These are phyloP conservation scores for Sinocyclocheilus maitianheensis DNA, from an alignment of 2,113 vertebrate genomes.

Conservation along the genomic window DNA sequence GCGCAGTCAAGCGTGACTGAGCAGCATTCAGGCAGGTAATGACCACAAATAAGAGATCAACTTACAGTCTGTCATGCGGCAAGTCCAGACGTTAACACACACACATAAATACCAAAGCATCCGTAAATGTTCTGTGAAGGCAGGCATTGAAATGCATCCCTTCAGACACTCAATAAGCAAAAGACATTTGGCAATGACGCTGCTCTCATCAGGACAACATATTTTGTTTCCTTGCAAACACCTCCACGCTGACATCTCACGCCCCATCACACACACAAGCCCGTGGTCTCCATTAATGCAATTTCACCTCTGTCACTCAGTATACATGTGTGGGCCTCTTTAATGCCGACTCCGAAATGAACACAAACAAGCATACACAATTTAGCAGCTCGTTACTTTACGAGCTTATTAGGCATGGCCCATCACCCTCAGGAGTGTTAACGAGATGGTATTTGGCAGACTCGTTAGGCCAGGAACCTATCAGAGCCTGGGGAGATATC, in stretches of 20 bases:
- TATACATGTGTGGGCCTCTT: constrained; percentile 20
- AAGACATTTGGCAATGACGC: constrained; percentile 5
- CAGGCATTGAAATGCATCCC: constrained; percentile 19
- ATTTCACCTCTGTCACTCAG: constrained; percentile 42
- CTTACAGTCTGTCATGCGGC: constrained; percentile 35
- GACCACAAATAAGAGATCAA: constrained; percentile 59
- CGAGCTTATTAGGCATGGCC: constrained; percentile 67
- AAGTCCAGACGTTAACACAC: constrained; percentile 32
- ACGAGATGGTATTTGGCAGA: constrained; percentile 58
- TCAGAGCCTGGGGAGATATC: constrained; percentile 38
- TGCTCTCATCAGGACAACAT: constrained; percentile 2
- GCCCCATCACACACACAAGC: constrained; percentile 35
- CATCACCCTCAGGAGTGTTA: constrained; percentile 62
- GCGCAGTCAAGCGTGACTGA: constrained; percentile 56
- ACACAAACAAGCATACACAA: constrained; percentile 58
- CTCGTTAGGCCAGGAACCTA: constrained; percentile 60
- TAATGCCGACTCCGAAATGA: constrained; percentile 59
- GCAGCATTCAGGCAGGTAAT: constrained; percentile 53
- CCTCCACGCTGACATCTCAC: constrained; percentile 27
- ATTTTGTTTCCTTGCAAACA: neutral
- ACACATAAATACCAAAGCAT: constrained; percentile 30
- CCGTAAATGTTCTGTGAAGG: neutral
- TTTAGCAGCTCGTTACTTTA: constrained; percentile 67
- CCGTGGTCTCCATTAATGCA: constrained; percentile 29
- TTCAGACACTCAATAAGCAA: constrained; percentile 9